Conservation (phyloP, 2,113 vertebrate species). For the Dascyllus trimaculatus region DNA sequence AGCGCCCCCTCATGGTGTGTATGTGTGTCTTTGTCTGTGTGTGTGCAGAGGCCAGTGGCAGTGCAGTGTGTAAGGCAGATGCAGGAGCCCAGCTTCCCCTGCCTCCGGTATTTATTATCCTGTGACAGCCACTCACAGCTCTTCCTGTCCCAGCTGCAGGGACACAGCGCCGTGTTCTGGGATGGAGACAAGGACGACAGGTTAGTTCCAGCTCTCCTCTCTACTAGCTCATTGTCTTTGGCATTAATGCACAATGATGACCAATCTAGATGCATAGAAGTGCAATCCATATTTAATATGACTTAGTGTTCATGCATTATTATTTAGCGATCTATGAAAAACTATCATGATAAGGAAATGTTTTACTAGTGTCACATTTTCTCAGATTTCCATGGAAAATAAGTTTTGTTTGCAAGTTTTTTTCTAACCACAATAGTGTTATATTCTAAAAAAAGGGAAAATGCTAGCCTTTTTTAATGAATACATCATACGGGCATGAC, state of each 20-base stretch:
- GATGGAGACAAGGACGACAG: constrained; percentile 89
- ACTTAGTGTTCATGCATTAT: not conserved
- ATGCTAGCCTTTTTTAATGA: not conserved
- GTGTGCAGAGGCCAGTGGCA: constrained; percentile 90
- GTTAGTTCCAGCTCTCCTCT: constrained; percentile 67
- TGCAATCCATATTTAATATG: not conserved
- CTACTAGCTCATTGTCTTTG: not conserved
- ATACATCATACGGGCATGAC: no score
- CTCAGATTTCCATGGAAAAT: not conserved
- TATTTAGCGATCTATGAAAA: not conserved
- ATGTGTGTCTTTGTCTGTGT: constrained; percentile 2
- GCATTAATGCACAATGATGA: no score
- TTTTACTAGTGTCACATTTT: not conserved
- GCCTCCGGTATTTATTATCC: constrained; percentile 89
- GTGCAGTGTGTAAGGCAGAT: constrained; percentile 90
- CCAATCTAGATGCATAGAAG: no score
- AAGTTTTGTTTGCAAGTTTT: not conserved
- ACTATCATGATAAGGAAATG: not conserved
- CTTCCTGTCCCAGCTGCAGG: constrained; percentile 91
- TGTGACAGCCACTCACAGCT: constrained; percentile 90
- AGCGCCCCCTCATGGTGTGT: not conserved
- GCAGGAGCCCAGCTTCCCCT: constrained; percentile 94
- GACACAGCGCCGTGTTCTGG: constrained; percentile 93
- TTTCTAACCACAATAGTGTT: not conserved
- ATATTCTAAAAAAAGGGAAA: not conserved